phyloP scores from a whole-genome alignment of 2,888 invertebrate species.

The Caenorhabditis sp. region DNA sequence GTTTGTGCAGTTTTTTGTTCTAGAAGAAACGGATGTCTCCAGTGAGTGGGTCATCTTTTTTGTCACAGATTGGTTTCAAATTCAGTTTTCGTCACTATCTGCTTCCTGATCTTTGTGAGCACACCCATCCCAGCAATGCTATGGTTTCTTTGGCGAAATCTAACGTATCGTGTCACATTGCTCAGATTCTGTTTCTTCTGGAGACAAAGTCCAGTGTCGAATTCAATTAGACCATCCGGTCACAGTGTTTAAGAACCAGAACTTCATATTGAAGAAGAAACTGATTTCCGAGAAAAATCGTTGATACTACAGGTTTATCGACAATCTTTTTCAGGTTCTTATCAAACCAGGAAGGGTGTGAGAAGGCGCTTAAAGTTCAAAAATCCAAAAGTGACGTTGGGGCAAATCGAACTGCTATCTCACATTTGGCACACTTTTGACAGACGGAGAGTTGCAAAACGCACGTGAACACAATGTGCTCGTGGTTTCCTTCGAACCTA shows the following conservation, averaged over 20 bases:
- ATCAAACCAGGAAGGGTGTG: background rate
- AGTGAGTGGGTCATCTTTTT: background rate
- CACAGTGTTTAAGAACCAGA: no score
- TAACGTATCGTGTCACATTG: background rate
- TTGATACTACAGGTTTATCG: background rate
- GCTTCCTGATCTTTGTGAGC: constrained; percentile 10
- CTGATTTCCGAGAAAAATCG: background rate
- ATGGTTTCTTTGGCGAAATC: constrained; percentile 6
- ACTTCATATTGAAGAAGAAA: no score
- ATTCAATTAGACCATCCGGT: background rate
- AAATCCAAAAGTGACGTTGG: constrained; percentile 5
- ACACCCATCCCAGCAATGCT: constrained; percentile 34
- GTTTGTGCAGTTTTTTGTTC: constrained; percentile 15
- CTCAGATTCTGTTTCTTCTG: background rate
- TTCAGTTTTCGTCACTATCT: constrained; percentile 9
- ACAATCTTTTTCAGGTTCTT: background rate
- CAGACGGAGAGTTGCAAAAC: background rate
- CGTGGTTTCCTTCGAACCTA: no score
- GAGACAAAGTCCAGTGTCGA: background rate
- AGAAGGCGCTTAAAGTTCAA: background rate
- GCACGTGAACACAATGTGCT: background rate
- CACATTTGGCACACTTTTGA: background rate
- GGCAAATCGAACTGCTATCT: background rate
- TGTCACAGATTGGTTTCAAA: background rate
- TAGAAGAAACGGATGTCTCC: constrained; percentile 19